These are phyloP conservation scores for Dysidea cf. avara DNA, from an alignment of 37 sponge, comb jelly and placozoan genomes.

Conservation along the genomic window DNA sequence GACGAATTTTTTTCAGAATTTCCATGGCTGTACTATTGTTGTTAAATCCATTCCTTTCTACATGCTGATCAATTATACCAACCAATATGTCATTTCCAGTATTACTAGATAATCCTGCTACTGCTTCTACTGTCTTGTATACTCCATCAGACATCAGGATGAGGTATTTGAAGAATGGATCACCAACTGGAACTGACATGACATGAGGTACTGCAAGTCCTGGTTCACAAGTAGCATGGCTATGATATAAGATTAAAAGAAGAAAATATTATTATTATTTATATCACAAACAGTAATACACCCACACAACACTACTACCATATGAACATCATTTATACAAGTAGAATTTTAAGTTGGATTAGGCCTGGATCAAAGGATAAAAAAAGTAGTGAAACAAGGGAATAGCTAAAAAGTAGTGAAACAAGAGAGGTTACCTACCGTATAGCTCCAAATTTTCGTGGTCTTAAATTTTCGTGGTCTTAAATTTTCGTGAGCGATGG, in stretches of 20 bases:
- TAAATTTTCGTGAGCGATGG: too few species aligned
- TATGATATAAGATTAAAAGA: too few species aligned
- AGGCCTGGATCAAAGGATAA: too few species aligned
- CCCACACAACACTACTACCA: too few species aligned
- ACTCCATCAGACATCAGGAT: slow-evolving; percentile 87
- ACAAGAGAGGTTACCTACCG: too few species aligned
- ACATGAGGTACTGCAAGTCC: slow-evolving; percentile 63
- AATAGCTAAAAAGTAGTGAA: too few species aligned
- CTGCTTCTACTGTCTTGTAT: slow-evolving; percentile 76
- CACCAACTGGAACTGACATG: slow-evolving; percentile 1
- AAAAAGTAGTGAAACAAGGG: too few species aligned
- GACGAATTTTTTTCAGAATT: slow-evolving; percentile 40
- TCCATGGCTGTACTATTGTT: slow-evolving; percentile 19
- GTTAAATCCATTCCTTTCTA: neutral
- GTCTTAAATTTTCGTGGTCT: too few species aligned
- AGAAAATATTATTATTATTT: neutral
- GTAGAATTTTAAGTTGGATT: too few species aligned
- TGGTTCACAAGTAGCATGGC: slow-evolving; percentile 43
- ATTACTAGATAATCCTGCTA: neutral
- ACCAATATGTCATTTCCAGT: slow-evolving; percentile 32
- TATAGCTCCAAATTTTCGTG: too few species aligned
- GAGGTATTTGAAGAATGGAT: slow-evolving; percentile 44
- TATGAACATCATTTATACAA: too few species aligned
- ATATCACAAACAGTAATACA: too few species aligned
- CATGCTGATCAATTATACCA: slow-evolving; percentile 15